Evolutionary conservation across 2,888 invertebrate genomes (phyloP).

Genomic region (Notodonta ziczac): DNA sequence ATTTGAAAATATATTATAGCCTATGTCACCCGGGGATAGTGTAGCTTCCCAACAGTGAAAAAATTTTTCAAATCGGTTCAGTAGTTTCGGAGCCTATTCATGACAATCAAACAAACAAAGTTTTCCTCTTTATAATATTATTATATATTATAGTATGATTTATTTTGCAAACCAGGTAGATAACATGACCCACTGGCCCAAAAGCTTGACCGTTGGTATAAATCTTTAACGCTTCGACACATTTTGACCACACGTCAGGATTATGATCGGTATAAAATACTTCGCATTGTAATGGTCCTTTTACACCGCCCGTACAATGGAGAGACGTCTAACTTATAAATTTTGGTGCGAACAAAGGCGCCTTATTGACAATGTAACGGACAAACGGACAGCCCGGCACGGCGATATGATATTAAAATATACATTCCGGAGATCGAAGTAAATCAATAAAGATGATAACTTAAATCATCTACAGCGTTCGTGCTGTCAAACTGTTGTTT

Average conservation of each 20-base stretch:
- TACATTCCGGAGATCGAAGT: conserved; percentile 69
- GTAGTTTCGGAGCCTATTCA: no score
- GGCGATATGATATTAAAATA: conserved; percentile 77
- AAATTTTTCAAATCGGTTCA: no score
- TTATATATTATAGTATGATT: conserved; percentile 15
- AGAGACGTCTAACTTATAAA: conserved; percentile 78
- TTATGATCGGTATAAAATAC: conserved; percentile 78
- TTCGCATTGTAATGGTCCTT: conserved; percentile 63
- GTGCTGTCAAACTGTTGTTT: conserved; percentile 40
- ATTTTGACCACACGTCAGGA: conserved; percentile 81
- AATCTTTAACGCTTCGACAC: conserved; percentile 81
- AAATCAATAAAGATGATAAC: conserved; percentile 75
- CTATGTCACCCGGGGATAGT: no score
- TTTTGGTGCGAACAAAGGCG: conserved; percentile 82
- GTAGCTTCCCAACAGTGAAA: no score
- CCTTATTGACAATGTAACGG: conserved; percentile 78
- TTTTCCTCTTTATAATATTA: no score
- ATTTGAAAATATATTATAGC: no score
- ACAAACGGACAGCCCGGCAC: conserved; percentile 63
- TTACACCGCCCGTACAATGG: conserved; percentile 66
- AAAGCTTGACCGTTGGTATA: conserved; percentile 60
- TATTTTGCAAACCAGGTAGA: conserved; percentile 30
- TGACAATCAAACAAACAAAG: no score
- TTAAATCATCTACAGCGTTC: conserved; percentile 58
- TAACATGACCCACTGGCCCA: conserved; percentile 53